Percentiles rank a stretch among this genome's conserved stretches.
Conservation (phyloP, 1,140 invertebrate genomes). For the Penaeus japonicus region DNA sequence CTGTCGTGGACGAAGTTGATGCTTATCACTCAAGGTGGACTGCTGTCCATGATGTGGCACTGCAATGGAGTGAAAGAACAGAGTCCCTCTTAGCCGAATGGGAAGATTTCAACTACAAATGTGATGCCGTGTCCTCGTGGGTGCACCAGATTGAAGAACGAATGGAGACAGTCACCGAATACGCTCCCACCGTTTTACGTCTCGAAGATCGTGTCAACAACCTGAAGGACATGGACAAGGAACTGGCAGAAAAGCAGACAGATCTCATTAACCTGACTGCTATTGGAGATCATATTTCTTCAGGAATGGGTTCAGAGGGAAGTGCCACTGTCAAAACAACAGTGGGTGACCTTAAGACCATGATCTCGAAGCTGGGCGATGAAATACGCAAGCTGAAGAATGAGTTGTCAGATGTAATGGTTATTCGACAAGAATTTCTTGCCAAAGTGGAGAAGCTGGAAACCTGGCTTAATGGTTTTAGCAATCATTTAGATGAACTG, state of each 20-base stretch:
- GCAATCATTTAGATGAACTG: slow-evolving; percentile 77
- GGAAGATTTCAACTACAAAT: slow-evolving; percentile 73
- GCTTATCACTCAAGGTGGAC: slow-evolving; percentile 81
- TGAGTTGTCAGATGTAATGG: slow-evolving; percentile 79
- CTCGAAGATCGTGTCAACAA: slow-evolving; percentile 71
- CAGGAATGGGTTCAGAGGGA: slow-evolving; percentile 79
- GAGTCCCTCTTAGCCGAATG: slow-evolving; percentile 82
- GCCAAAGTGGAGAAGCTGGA: slow-evolving; percentile 81
- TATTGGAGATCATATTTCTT: slow-evolving; percentile 78
- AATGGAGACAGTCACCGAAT: slow-evolving; percentile 52
- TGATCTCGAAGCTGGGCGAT: slow-evolving; percentile 76
- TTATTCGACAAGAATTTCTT: slow-evolving; percentile 82
- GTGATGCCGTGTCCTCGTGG: slow-evolving; percentile 62
- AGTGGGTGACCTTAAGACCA: slow-evolving; percentile 76
- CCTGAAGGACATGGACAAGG: slow-evolving; percentile 78
- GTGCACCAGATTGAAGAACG: slow-evolving; percentile 62
- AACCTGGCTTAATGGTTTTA: slow-evolving; percentile 82
- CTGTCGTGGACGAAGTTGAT: slow-evolving; percentile 81
- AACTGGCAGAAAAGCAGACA: slow-evolving; percentile 81
- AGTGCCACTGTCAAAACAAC: slow-evolving; percentile 75
- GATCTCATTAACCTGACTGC: slow-evolving; percentile 81
- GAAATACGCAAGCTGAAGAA: slow-evolving; percentile 78
- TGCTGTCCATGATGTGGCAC: slow-evolving; percentile 75
- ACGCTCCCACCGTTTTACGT: slow-evolving; percentile 52
- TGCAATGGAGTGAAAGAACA: slow-evolving; percentile 77